Percentiles rank a stretch among this genome's conserved stretches.
Evolutionary conservation across 1,140 invertebrate genomes (phyloP).

Genomic region (Sinella curviseta): DNA sequence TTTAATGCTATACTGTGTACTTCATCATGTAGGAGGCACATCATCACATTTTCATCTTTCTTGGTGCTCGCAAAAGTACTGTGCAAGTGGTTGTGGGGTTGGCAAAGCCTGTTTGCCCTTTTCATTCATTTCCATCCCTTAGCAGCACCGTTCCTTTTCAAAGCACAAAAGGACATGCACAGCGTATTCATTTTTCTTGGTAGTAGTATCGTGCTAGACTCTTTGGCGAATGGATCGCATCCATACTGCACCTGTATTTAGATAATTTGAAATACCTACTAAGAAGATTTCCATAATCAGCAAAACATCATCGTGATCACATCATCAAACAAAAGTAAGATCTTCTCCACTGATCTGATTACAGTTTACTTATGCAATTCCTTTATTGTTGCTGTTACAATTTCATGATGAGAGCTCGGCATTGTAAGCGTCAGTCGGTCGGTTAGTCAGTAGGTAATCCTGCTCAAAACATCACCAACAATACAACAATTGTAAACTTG

Average conservation of each 20-base stretch:
- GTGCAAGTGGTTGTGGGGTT: not conserved
- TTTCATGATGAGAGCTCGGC: too few relatives aligned
- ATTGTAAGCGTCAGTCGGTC: too few relatives aligned
- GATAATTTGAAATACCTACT: not conserved
- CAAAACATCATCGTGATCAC: not conserved
- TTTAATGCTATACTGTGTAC: not conserved
- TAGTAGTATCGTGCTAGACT: not conserved
- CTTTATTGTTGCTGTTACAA: not conserved
- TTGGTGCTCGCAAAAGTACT: too few relatives aligned
- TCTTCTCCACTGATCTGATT: not conserved
- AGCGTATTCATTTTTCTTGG: not conserved
- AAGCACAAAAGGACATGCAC: not conserved
- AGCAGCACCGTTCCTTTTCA: not conserved
- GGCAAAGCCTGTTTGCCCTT: not conserved
- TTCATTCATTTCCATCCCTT: not conserved
- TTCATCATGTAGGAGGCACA: not conserved
- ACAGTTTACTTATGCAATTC: not conserved
- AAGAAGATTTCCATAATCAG: not conserved
- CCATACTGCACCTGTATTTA: not conserved
- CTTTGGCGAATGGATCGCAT: not conserved
- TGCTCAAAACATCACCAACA: not conserved
- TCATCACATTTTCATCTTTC: not conserved
- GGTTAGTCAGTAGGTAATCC: not conserved
- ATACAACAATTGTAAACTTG: not conserved
- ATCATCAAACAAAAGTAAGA: slow-evolving; percentile 2